These are phyloP conservation scores for Sinhomidia bicolor DNA, from an alignment of 2,888 invertebrate genomes.

Conservation along the genomic window DNA sequence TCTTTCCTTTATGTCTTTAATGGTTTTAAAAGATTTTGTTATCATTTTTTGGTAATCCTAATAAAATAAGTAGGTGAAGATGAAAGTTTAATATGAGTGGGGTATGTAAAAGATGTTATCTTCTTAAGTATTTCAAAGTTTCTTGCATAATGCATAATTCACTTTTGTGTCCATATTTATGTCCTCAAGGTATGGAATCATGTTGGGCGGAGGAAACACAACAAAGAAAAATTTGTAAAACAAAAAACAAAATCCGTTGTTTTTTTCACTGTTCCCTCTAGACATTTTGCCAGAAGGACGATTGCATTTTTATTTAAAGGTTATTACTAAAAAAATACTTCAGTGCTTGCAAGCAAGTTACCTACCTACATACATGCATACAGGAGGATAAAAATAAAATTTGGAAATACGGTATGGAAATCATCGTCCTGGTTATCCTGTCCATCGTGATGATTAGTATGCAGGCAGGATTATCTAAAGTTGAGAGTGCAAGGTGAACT, in stretches of 20 bases:
- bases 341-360: too few relatives aligned
- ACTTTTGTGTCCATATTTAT: constrained; percentile 31
- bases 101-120: constrained; percentile 7
- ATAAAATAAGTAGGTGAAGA: constrained; percentile 16
- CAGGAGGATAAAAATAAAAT: constrained; percentile 27
- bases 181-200: constrained; percentile 24
- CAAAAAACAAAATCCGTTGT: constrained; percentile 26
- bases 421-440: not conserved
- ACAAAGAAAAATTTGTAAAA: not conserved
- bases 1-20: constrained; percentile 15
- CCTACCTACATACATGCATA: too few relatives aligned
- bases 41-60: constrained; percentile 21
- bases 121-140: not conserved
- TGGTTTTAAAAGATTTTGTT: constrained; percentile 33
- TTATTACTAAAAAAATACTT: constrained; percentile 30
- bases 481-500: constrained; percentile 67
- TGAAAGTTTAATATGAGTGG: not conserved
- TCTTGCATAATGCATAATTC: constrained; percentile 59
- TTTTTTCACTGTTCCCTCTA: constrained; percentile 31
- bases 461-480: too few relatives aligned
- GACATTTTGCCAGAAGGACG: constrained; percentile 48
- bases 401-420: constrained; percentile 30
- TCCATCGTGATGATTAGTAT: not conserved
- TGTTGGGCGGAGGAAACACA: not conserved
- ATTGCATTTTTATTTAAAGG: constrained; percentile 47